Conservation (phyloP, 2,113 vertebrate genomes). For the Craseonycteris thonglongyai region DNA sequence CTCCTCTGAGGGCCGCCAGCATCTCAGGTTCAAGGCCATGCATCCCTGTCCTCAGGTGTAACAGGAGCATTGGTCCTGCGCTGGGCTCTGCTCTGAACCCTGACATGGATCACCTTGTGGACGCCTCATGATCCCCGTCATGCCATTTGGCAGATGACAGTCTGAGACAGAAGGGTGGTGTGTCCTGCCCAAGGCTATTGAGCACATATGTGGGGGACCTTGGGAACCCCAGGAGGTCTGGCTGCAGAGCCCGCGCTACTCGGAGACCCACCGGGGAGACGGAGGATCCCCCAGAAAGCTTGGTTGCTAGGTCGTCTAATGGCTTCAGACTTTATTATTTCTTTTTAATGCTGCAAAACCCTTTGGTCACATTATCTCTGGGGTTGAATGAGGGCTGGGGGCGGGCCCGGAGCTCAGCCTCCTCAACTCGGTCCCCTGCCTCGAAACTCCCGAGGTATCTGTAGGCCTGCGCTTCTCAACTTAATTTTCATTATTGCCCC, state of each 20-base stretch:
- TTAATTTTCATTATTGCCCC: background rate
- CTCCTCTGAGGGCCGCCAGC: fast-evolving
- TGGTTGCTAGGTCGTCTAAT: background rate
- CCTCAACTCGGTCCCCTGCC: fast-evolving
- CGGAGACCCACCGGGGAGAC: fast-evolving
- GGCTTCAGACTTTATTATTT: background rate
- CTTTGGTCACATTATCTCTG: background rate
- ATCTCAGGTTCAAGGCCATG: fast-evolving
- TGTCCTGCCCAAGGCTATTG: background rate
- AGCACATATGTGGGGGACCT: fast-evolving
- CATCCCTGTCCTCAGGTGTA: fast-evolving
- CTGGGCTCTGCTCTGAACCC: background rate
- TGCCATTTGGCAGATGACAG: background rate
- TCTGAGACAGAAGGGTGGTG: background rate
- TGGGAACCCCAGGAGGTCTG: background rate
- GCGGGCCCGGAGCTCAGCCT: background rate
- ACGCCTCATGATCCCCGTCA: fast-evolving
- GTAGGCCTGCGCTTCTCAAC: background rate
- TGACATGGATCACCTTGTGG: fast-evolving
- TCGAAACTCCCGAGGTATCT: background rate
- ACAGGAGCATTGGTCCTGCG: fast-evolving
- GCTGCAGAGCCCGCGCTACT: fast-evolving
- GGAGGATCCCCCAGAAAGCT: background rate
- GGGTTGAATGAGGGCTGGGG: background rate
- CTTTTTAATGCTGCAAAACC: background rate